Evolutionary conservation across 2,797 vertebrate genomes (phyloP).

Genomic region (Gadopsis marmoratus): DNA sequence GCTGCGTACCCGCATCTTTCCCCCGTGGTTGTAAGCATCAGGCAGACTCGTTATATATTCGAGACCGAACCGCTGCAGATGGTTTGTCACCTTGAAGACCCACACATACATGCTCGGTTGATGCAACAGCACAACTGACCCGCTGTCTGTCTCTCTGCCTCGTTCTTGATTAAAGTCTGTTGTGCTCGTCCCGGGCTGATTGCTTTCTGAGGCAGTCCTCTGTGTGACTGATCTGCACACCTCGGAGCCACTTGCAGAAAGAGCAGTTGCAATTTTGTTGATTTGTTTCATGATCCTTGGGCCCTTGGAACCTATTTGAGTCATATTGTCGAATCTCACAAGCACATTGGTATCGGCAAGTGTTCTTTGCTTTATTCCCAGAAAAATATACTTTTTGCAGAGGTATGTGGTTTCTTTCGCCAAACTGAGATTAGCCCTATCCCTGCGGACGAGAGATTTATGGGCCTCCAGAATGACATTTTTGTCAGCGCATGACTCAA

Average conservation of each 20-base stretch:
- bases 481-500: slow-evolving; percentile 32
- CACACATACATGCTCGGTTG: not conserved
- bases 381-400: slow-evolving; percentile 25
- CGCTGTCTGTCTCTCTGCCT: slow-evolving; percentile 21
- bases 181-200: slow-evolving; percentile 42
- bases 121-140: slow-evolving; percentile 18
- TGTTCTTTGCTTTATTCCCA: slow-evolving; percentile 34
- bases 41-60: not conserved
- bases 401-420: slow-evolving; percentile 43
- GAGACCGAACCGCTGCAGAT: not conserved
- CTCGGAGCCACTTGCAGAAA: slow-evolving; percentile 20
- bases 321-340: slow-evolving; percentile 34
- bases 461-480: slow-evolving; percentile 44
- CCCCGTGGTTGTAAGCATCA: rapidly evolving
- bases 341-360: slow-evolving; percentile 30
- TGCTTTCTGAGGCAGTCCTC: slow-evolving; percentile 35
- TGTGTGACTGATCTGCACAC: slow-evolving; percentile 24
- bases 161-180: slow-evolving; percentile 54
- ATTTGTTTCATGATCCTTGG: slow-evolving; percentile 57
- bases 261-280: slow-evolving; percentile 35
- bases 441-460: slow-evolving; percentile 37
- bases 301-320: slow-evolving; percentile 35
- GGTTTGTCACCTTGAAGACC: slow-evolving; percentile 22
- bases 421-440: slow-evolving; percentile 37
- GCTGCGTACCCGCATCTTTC: not conserved